Evolutionary conservation across 2,888 invertebrate species (phyloP), one percentile per base, ranked within the genome.

Genomic region (Dicycla oo): DNA sequence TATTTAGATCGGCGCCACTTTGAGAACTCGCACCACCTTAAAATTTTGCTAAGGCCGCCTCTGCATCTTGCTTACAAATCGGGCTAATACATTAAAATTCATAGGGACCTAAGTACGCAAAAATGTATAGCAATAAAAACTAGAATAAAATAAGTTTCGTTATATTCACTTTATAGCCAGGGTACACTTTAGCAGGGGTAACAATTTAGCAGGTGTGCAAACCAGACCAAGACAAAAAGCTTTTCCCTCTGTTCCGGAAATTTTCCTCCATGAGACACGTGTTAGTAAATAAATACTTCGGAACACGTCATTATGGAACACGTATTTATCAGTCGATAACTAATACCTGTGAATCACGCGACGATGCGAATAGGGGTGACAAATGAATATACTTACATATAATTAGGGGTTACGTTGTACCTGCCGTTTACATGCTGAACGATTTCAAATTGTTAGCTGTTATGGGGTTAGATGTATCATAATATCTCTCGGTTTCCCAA

Each of bases 301-400:
- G 34, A 38, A 70, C 79, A 68, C 53, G 83, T 82, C 53, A 78
- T 72, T 53, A 72, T 1, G 20, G 3, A 40, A 10, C 54, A 61
- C 38, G 38, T 73, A 51, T 53, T 64, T 57, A 79, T 79, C 53
- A 61, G 56, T 40, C 77, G 58, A 81, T 64, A 79, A 79, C 40
- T 54, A 81, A 76, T 54, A 57, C 34, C 56, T 15, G 63, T 82
- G 79, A 68, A 72, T 71, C 73, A 82, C 78, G 78, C 78, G 54
- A 81, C 63, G 18, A 64, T 81, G 79, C 43, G 40, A 58, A 82
- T 49, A 64, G 56, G 53, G 53, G 67, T 60, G 79, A 71, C 83
- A 62, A 79, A 79, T 79, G 68, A 82, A 54, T 78, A 72, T n/a
- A n/a, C n/a, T 3, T 30, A 30, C 30, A 30, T 66, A 45, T 65